These are phyloP conservation scores for Craniophora ligustri DNA, from an alignment of 2,888 invertebrate genomes.

Conservation along the genomic window DNA sequence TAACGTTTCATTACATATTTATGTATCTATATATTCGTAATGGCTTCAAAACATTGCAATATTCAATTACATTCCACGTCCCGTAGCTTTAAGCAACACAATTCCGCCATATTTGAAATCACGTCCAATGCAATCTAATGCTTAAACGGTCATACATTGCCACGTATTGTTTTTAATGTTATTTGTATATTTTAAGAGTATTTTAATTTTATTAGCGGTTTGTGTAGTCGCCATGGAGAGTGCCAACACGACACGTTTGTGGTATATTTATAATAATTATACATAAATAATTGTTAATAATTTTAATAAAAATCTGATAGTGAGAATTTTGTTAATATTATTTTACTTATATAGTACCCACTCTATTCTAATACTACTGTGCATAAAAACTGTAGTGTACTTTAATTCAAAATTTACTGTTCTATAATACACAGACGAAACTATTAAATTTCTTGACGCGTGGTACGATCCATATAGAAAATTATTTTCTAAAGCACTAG, in stretches of 20 bases:
- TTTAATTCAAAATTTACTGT: too few species aligned
- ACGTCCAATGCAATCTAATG: slow-evolving; percentile 60
- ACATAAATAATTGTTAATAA: slow-evolving; percentile 80
- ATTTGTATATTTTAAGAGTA: slow-evolving; percentile 55
- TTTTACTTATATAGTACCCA: slow-evolving; percentile 44
- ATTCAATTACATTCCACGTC: slow-evolving; percentile 54
- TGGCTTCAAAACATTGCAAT: slow-evolving; percentile 36
- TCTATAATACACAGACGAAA: too few species aligned
- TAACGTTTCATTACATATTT: too few species aligned
- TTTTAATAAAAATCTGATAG: slow-evolving; percentile 82
- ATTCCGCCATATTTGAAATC: slow-evolving; percentile 55
- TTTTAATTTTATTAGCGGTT: slow-evolving; percentile 57
- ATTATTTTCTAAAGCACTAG: too few species aligned
- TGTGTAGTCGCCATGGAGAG: slow-evolving; percentile 72
- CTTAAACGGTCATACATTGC: slow-evolving; percentile 57
- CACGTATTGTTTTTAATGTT: slow-evolving; percentile 60
- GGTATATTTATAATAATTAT: slow-evolving; percentile 79
- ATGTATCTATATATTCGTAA: too few species aligned
- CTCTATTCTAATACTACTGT: slow-evolving; percentile 38
- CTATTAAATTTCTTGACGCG: too few species aligned
- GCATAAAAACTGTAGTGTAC: slow-evolving; percentile 49
- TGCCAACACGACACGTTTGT: slow-evolving; percentile 79
- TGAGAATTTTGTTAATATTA: slow-evolving; percentile 65
- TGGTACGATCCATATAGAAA: too few species aligned
- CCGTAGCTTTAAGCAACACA: slow-evolving; percentile 54